phyloP scores from a whole-genome alignment of 1,140 invertebrate species.

The Lordiphosa mommai region DNA sequence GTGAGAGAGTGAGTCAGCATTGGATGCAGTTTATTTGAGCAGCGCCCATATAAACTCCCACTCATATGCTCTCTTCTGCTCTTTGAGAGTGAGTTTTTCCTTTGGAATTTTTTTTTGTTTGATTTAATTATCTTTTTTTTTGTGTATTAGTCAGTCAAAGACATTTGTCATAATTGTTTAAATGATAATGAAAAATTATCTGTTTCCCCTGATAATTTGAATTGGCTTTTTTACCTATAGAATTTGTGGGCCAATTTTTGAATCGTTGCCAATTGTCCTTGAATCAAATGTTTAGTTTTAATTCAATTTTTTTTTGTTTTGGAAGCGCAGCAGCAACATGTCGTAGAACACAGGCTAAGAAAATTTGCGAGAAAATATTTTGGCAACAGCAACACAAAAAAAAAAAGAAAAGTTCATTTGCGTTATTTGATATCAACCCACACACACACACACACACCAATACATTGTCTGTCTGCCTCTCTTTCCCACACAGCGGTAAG shows the following conservation, averaged over 20 bases:
- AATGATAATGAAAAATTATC: constrained; percentile 1
- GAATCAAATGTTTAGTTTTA: constrained; percentile 46
- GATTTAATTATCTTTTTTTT: constrained; percentile 59
- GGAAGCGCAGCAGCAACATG: constrained; percentile 50
- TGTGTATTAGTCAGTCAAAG: constrained; percentile 51
- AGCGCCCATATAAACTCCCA: constrained; percentile 10
- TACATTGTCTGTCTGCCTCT: constrained; percentile 23
- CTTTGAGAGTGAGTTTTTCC: neutral
- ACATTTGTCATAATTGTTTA: constrained; percentile 4
- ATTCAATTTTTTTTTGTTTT: constrained; percentile 41
- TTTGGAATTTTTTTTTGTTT: constrained; percentile 23
- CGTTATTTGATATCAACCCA: constrained; percentile 64
- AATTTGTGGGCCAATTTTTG: constrained; percentile 30
- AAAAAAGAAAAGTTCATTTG: constrained; percentile 32
- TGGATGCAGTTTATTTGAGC: too few species aligned
- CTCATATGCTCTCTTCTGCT: constrained; percentile 1
- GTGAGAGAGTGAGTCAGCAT: constrained; percentile 53
- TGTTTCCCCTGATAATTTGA: constrained; percentile 12
- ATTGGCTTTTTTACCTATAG: constrained; percentile 40
- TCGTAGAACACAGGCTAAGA: constrained; percentile 25
- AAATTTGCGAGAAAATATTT: constrained; percentile 57
- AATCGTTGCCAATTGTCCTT: constrained; percentile 63
- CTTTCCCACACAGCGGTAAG: constrained; percentile 32
- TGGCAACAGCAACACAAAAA: constrained; percentile 60
- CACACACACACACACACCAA: constrained; percentile 20